Evolutionary conservation across 2,797 vertebrate species (phyloP).

Genomic region (Notoglanidium macrostoma): DNA sequence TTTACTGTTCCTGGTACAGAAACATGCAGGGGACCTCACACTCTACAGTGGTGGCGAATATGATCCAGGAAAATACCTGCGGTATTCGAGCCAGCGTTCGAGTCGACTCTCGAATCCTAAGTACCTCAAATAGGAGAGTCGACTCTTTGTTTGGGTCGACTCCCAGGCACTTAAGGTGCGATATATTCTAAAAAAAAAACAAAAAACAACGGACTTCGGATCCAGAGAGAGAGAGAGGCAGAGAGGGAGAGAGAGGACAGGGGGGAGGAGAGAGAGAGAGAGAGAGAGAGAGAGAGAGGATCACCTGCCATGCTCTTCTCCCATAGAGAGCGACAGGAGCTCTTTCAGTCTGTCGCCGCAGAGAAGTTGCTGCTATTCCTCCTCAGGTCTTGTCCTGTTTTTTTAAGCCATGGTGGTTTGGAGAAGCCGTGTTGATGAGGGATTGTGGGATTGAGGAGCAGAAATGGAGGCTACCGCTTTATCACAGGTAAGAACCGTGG

Average conservation of each 20-base stretch:
- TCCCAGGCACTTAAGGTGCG: background rate
- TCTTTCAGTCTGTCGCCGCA: slow-evolving; percentile 1
- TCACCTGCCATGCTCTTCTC: slow-evolving; percentile 50
- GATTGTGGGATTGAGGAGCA: background rate
- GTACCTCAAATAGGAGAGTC: background rate
- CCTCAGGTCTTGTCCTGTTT: background rate
- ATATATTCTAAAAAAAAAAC: background rate
- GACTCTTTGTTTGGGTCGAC: background rate
- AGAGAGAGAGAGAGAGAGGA: background rate
- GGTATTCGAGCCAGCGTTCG: background rate
- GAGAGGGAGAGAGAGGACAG: background rate
- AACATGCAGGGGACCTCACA: background rate
- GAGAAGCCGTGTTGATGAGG: background rate
- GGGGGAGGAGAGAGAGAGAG: background rate
- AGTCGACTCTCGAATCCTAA: background rate
- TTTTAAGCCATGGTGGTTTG: background rate
- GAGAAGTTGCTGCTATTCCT: slow-evolving; percentile 14
- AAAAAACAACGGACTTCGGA: background rate
- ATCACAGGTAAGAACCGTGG: slow-evolving; percentile 27
- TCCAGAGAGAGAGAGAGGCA: background rate
- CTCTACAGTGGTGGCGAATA: background rate
- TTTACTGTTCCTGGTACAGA: background rate
- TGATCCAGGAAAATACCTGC: background rate
- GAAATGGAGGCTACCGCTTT: slow-evolving; percentile 8
- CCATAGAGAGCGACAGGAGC: background rate